Evolutionary conservation across 2,113 vertebrate species (phyloP), one percentile per base, ranked within the genome.

Genomic region (Boleophthalmus pectinirostris): DNA sequence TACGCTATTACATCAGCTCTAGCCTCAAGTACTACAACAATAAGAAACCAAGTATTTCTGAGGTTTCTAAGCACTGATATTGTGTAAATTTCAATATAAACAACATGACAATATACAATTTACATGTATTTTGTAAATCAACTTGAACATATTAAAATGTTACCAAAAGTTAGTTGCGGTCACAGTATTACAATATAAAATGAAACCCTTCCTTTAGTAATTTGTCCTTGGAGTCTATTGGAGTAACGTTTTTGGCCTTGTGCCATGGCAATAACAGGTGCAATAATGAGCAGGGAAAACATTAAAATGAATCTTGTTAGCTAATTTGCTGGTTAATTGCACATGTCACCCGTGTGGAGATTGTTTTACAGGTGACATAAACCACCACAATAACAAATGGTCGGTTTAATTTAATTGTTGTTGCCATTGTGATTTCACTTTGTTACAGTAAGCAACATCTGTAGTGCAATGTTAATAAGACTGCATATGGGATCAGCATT

Each of bases 301-400:
- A 60, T 74, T 76, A 67, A 75, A 78, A 85, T 68, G 11, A 64
- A 80, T 83, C 71, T 67, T 74, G 70, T 79, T 81, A 81, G 79
- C 75, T 82, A 73, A 87, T 85, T 88, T 87, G 82, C 64, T 74
- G 67, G 53, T 79, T 82, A 84, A 87, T 83, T 76, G 70, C 79
- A 83, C 77, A 81, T 79, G 77, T 83, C 72, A 80, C 72, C 9
- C 53, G 68, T 14, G 13, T 51, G 76, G 69, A 57, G 65, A 57
- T 72, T 80, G 72, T 78, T 80, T 80, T 83, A 70, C 80, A 83
- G 81, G 69, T 85, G 71, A 81, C 80, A 81, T 70, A 75, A 76
- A 77, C 85, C 8, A 43, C 7, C 72, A 21, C 57, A 49, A 51
- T 74, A 74, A 82, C 74, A 79, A 83, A 73, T 69, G 69, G 68